These are phyloP conservation scores for Griposia aprilina DNA, from an alignment of 2,888 invertebrate genomes.

Conservation along the genomic window DNA sequence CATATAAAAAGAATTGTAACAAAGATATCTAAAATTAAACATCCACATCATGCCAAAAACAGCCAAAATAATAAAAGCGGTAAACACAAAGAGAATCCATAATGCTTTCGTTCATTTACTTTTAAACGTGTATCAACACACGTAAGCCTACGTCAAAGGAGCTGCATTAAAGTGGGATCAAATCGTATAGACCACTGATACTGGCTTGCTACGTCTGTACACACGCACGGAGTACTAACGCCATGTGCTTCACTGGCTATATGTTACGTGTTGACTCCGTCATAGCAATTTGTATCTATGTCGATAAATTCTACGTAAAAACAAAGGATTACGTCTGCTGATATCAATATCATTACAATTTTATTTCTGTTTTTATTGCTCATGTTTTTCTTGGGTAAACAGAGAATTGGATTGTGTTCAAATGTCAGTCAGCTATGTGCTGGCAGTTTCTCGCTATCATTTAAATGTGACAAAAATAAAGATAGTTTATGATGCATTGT, in stretches of 20 bases:
- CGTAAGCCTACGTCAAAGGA: slow-evolving; percentile 49
- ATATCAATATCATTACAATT: slow-evolving; percentile 52
- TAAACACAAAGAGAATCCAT: slow-evolving; percentile 46
- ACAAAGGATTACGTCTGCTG: slow-evolving; percentile 56
- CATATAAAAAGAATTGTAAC: not conserved
- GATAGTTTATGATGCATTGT: slow-evolving; percentile 8
- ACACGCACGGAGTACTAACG: slow-evolving; percentile 11
- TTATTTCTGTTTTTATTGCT: slow-evolving; percentile 46
- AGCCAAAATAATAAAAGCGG: slow-evolving; percentile 39
- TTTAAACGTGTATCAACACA: slow-evolving; percentile 49
- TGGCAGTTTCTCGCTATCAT: slow-evolving; percentile 41
- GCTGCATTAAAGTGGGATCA: slow-evolving; percentile 61
- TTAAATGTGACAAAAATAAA: slow-evolving; percentile 27
- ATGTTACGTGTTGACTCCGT: slow-evolving; percentile 30
- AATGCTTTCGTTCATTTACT: slow-evolving; percentile 43
- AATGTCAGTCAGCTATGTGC: slow-evolving; percentile 20
- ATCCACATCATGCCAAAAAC: slow-evolving; percentile 25
- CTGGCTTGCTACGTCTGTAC: slow-evolving; percentile 24
- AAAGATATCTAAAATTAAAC: slow-evolving; percentile 32
- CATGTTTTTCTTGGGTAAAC: slow-evolving; percentile 25
- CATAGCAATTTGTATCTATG: slow-evolving; percentile 53
- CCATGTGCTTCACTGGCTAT: slow-evolving; percentile 34
- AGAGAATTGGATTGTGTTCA: slow-evolving; percentile 49
- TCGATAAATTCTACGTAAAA: slow-evolving; percentile 64
- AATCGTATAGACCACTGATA: slow-evolving; percentile 51